Conservation (phyloP, 1,140 invertebrate species). For the Cotesia vestalis region DNA sequence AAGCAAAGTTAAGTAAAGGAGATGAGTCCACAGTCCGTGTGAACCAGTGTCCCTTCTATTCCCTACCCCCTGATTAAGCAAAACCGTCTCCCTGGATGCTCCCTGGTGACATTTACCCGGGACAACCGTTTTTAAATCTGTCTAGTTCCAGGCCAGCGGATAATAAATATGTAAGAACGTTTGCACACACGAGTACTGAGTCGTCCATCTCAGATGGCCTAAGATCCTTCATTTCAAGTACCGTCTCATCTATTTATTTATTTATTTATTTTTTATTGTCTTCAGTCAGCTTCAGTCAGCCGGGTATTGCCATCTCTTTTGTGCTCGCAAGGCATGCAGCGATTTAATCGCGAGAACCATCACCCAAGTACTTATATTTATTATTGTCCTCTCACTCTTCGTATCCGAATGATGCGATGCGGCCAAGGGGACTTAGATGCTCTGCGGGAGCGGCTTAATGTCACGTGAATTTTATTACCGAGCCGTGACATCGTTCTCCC, state of each 20-base stretch:
- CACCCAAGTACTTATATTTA: constrained; percentile 33
- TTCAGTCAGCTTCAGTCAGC: neutral
- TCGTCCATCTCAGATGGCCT: constrained; percentile 23
- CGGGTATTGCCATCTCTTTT: neutral
- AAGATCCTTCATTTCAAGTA: constrained; percentile 9
- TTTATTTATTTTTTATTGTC: too few relatives aligned
- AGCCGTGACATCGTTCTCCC: constrained; percentile 22
- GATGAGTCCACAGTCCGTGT: constrained; percentile 56
- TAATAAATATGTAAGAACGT: constrained; percentile 6
- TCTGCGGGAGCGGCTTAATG: constrained; percentile 42
- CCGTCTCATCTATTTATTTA: neutral
- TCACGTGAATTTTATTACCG: constrained; percentile 43
- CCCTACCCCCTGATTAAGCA: constrained; percentile 49
- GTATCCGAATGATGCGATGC: constrained; percentile 3
- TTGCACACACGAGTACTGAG: constrained; percentile 1
- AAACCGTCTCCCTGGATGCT: constrained; percentile 36
- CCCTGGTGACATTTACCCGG: constrained; percentile 54
- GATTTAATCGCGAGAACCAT: too few relatives aligned
- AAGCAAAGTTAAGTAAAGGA: constrained; percentile 21
- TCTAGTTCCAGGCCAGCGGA: constrained; percentile 48
- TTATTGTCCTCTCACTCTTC: constrained; percentile 28
- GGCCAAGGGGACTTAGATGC: neutral
- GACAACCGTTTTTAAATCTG: constrained; percentile 37
- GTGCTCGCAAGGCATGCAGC: too few relatives aligned
- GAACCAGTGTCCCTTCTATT: constrained; percentile 45